Evolutionary conservation across 2,888 invertebrate genomes (phyloP).

Genomic region (Asteroscopus sphinx): DNA sequence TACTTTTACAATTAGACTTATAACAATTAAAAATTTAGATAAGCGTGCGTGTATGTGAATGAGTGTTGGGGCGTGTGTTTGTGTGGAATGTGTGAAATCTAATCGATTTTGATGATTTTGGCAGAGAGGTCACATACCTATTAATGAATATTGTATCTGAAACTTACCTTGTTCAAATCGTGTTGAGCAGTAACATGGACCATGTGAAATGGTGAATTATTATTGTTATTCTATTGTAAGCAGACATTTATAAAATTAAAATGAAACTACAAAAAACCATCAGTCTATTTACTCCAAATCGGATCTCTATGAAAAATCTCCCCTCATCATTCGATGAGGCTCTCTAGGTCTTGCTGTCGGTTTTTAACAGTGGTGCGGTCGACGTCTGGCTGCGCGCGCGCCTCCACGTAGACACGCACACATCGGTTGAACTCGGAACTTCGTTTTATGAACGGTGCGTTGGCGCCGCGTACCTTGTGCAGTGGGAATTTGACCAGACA

Average conservation of each 20-base stretch:
- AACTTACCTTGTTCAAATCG: too few species aligned
- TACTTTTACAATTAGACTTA: too few species aligned
- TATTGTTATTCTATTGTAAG: too few species aligned
- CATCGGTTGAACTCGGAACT: slow-evolving; percentile 70
- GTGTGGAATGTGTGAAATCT: too few species aligned
- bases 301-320: slow-evolving; percentile 1
- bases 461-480: slow-evolving; percentile 74
- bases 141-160: too few species aligned
- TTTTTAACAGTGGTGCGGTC: slow-evolving; percentile 29
- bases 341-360: slow-evolving; percentile 52
- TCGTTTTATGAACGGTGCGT: slow-evolving; percentile 74
- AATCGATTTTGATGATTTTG: too few species aligned
- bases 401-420: slow-evolving; percentile 76
- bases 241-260: slow-evolving; percentile 1
- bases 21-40: too few species aligned
- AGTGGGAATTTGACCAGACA: slow-evolving; percentile 79
- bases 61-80: too few species aligned
- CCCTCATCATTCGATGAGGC: slow-evolving; percentile 66
- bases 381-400: slow-evolving; percentile 50
- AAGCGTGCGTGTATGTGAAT: too few species aligned
- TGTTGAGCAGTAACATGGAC: too few species aligned
- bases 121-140: too few species aligned
- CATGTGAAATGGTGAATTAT: too few species aligned
- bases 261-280: slow-evolving; percentile 16
- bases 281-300: slow-evolving; percentile 15